Evolutionary conservation across 2,113 vertebrate genomes (phyloP).

Genomic region (Jaculus jaculus): DNA sequence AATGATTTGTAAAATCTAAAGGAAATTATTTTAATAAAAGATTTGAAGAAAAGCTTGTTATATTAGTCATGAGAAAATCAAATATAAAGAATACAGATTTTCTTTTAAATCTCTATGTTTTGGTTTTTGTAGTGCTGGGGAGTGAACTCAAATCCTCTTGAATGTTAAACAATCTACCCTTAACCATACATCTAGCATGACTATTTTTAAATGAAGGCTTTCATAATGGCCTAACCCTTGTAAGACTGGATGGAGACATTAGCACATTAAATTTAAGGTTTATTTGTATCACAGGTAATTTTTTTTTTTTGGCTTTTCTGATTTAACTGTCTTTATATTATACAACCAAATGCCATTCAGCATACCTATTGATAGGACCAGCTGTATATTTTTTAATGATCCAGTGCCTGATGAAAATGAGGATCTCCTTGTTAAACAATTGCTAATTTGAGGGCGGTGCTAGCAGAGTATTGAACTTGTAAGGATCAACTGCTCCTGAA

Average conservation of each 20-base stretch:
- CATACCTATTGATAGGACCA: neutral
- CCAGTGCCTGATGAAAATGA: neutral
- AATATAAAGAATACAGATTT: neutral
- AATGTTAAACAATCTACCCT: neutral
- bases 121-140: neutral
- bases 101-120: neutral
- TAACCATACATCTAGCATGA: neutral
- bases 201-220: neutral
- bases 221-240: neutral
- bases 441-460: neutral
- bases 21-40: neutral
- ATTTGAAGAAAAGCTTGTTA: neutral
- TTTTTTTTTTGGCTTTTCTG: neutral
- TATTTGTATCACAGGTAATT: neutral
- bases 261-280: conserved; percentile 2
- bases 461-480: neutral
- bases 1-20: conserved; percentile 6
- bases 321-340: neutral
- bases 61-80: neutral
- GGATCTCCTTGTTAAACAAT: neutral
- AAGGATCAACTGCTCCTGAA: neutral
- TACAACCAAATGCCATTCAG: neutral
- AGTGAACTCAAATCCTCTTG: neutral
- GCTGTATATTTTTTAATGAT: neutral
- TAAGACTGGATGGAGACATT: neutral